phyloP scores from a whole-genome alignment of 2,888 invertebrate species.

The Lepetodrilus schrolli region DNA sequence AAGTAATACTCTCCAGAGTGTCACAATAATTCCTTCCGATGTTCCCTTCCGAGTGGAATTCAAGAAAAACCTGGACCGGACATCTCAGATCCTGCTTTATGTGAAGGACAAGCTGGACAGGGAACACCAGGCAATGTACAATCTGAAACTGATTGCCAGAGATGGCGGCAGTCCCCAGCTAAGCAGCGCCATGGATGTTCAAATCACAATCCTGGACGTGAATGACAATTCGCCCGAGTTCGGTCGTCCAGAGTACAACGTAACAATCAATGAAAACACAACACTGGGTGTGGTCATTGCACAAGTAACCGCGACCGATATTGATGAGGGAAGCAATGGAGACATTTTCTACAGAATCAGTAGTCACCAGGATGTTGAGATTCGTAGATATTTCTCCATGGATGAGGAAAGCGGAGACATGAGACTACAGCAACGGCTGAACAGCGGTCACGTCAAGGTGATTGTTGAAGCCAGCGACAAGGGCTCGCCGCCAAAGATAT shows the following conservation, averaged over 20 bases:
- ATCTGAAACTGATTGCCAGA: conserved; percentile 26
- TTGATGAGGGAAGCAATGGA: conserved; percentile 86
- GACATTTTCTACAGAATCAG: conserved; percentile 71
- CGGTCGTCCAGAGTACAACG: neutral
- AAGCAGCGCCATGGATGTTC: neutral
- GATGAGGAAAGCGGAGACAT: conserved; percentile 87
- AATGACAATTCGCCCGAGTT: conserved; percentile 32
- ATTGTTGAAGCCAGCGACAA: conserved; percentile 76
- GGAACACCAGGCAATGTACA: conserved; percentile 32
- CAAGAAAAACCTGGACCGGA: conserved; percentile 29
- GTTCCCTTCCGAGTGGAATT: conserved; percentile 8
- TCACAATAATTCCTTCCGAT: neutral
- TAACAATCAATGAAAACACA: conserved; percentile 14
- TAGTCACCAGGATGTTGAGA: neutral
- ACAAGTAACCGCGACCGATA: conserved; percentile 85
- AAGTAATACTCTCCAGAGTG: conserved; percentile 12
- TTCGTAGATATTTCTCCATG: neutral
- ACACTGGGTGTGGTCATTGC: neutral
- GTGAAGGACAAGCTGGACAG: conserved; percentile 32
- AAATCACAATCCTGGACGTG: conserved; percentile 7
- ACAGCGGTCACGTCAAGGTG: conserved; percentile 87
- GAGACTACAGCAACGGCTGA: conserved; percentile 85
- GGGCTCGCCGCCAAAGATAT: conserved; percentile 3
- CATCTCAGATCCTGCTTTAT: neutral
- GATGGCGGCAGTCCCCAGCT: conserved; percentile 29